Percentiles rank a stretch among this genome's conserved stretches.
Evolutionary conservation across 2,113 vertebrate species (phyloP).

Genomic region (Formicarius rufipectus): DNA sequence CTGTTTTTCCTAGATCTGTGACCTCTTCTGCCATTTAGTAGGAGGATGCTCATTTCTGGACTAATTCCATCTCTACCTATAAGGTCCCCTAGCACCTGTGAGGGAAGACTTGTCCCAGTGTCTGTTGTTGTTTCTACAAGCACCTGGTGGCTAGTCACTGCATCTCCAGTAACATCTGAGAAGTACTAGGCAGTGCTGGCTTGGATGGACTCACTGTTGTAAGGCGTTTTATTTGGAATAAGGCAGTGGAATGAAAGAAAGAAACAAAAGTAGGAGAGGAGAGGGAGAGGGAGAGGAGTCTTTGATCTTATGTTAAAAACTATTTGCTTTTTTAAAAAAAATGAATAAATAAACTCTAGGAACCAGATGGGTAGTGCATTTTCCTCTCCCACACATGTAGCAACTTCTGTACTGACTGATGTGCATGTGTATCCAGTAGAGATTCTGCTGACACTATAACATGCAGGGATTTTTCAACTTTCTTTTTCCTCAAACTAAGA

Average conservation of each 20-base stretch:
- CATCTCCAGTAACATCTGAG: background rate
- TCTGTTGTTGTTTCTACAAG: background rate
- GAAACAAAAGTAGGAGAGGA: no score
- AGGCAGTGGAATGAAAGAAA: background rate
- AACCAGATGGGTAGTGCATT: background rate
- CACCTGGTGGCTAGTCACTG: background rate
- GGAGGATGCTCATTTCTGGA: background rate
- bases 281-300: accelerated
- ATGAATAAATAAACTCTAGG: background rate
- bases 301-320: background rate
- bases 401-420: background rate
- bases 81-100: background rate
- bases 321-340: background rate
- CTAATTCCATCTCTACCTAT: background rate
- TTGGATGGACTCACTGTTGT: background rate
- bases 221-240: background rate
- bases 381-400: background rate
- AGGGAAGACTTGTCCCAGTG: background rate
- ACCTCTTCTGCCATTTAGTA: background rate
- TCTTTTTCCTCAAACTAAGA: background rate
- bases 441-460: background rate
- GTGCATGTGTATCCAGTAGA: background rate
- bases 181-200: background rate
- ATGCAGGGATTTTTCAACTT: background rate
- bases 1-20: background rate